Evolutionary conservation across 2,113 vertebrate genomes (phyloP).

Genomic region (Etheostoma spectabile): DNA sequence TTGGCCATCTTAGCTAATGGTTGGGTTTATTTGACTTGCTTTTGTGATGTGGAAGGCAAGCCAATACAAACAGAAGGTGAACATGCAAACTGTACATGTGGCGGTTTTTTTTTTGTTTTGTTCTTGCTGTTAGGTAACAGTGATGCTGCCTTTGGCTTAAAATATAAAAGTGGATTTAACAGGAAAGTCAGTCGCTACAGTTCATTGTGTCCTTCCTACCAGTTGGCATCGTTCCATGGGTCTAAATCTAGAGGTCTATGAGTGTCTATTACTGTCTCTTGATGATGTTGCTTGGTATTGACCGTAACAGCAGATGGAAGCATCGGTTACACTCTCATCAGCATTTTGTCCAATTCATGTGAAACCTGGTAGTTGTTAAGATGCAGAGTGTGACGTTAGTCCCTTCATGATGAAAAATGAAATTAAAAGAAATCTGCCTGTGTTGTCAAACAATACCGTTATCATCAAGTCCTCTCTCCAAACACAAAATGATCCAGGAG

Average conservation of each 20-base stretch:
- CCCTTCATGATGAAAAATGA: not conserved
- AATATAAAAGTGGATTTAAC: not conserved
- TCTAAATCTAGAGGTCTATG: conserved; percentile 54
- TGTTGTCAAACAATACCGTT: conserved; percentile 74
- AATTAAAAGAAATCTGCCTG: not conserved
- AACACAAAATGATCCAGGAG: conserved; percentile 84
- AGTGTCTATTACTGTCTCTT: conserved; percentile 52
- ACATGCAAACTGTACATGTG: not conserved
- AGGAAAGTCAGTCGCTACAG: not conserved
- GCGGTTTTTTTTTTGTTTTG: not conserved
- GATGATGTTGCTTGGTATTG: conserved; percentile 45
- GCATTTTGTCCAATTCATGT: conserved; percentile 42
- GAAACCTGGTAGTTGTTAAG: conserved; percentile 34
- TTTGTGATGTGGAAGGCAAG: not conserved
- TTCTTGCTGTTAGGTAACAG: not conserved
- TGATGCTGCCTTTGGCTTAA: not conserved
- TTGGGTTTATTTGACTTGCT: not conserved
- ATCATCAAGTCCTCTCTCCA: conserved; percentile 70
- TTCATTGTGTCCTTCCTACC: conserved; percentile 36
- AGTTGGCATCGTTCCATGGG: conserved; percentile 30
- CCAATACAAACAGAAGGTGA: not conserved
- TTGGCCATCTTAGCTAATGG: not conserved
- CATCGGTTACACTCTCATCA: conserved; percentile 50
- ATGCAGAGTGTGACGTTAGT: conserved; percentile 3
- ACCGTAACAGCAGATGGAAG: conserved; percentile 54